phyloP scores from a whole-genome alignment of 2,113 vertebrate genomes.

The Leucosticte australis region DNA sequence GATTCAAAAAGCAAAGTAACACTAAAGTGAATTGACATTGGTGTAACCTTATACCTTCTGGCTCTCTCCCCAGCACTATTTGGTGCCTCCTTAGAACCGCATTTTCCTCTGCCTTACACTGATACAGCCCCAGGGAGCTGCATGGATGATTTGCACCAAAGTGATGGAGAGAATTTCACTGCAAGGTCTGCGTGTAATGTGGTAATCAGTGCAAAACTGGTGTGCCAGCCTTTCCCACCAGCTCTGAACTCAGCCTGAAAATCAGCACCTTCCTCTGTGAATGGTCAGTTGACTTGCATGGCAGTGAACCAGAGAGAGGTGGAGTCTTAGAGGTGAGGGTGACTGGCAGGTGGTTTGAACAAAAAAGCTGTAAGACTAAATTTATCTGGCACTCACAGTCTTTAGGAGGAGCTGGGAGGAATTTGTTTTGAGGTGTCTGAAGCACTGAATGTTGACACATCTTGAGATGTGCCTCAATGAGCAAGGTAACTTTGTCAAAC shows the following conservation, averaged over 20 bases:
- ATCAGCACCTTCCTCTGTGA: background rate
- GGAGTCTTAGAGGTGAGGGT: background rate
- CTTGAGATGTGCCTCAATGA: background rate
- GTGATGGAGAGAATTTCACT: background rate
- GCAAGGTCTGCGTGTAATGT: background rate
- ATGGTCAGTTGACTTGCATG: rapidly evolving
- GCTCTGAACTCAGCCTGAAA: background rate
- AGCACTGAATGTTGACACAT: background rate
- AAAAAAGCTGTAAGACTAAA: background rate
- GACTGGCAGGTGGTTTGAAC: background rate
- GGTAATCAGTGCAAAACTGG: background rate
- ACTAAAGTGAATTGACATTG: background rate
- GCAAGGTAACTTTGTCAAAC: background rate
- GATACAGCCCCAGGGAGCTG: background rate
- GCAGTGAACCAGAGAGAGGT: background rate
- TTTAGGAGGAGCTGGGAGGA: background rate
- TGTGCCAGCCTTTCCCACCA: background rate
- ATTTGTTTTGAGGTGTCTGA: background rate
- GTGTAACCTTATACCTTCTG: constrained; percentile 6
- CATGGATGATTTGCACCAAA: background rate
- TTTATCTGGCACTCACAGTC: background rate
- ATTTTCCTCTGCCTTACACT: background rate
- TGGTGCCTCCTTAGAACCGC: background rate
- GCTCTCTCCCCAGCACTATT: background rate
- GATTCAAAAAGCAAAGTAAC: background rate